Evolutionary conservation across 2,888 invertebrate genomes (phyloP).

Genomic region (Podotricha telesiphe): DNA sequence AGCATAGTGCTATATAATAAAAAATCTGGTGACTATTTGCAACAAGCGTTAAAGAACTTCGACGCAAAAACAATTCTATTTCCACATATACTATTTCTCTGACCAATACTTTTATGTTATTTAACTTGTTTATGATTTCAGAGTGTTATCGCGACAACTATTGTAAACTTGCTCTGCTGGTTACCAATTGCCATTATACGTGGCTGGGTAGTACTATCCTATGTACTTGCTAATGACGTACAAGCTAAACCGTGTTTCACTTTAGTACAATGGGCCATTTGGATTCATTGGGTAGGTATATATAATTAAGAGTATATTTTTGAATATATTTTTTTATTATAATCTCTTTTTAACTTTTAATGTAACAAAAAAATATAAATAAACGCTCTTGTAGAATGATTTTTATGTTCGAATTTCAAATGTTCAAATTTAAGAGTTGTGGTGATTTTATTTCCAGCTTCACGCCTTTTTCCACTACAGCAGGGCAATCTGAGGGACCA

Average conservation of each 20-base stretch:
- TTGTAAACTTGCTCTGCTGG: slow-evolving; percentile 68
- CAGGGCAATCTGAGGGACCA: too few species aligned
- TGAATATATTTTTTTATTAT: too few species aligned
- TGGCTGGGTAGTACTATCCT: slow-evolving; percentile 59
- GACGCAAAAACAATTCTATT: too few species aligned
- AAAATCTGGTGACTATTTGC: too few species aligned
- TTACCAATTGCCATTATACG: slow-evolving; percentile 65
- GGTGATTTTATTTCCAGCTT: too few species aligned
- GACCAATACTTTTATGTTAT: too few species aligned
- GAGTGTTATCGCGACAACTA: slow-evolving; percentile 60
- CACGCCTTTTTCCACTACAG: too few species aligned
- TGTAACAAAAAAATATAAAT: neutral
- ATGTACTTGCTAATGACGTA: slow-evolving; percentile 51
- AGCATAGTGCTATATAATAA: too few species aligned
- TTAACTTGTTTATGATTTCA: slow-evolving; percentile 49
- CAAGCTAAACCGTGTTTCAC: slow-evolving; percentile 51
- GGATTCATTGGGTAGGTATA: slow-evolving; percentile 67
- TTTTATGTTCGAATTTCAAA: neutral
- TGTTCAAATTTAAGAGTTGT: too few species aligned
- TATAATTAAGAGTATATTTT: slow-evolving; percentile 22
- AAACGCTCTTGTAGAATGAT: neutral
- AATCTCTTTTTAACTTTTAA: too few species aligned
- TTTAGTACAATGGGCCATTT: slow-evolving; percentile 59
- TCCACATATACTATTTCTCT: too few species aligned
- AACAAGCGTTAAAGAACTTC: too few species aligned